Percentiles rank a stretch among this genome's conserved stretches.
These are phyloP conservation scores for Vanessa atalanta DNA, from an alignment of 1,140 invertebrate species.

Conservation along the genomic window DNA sequence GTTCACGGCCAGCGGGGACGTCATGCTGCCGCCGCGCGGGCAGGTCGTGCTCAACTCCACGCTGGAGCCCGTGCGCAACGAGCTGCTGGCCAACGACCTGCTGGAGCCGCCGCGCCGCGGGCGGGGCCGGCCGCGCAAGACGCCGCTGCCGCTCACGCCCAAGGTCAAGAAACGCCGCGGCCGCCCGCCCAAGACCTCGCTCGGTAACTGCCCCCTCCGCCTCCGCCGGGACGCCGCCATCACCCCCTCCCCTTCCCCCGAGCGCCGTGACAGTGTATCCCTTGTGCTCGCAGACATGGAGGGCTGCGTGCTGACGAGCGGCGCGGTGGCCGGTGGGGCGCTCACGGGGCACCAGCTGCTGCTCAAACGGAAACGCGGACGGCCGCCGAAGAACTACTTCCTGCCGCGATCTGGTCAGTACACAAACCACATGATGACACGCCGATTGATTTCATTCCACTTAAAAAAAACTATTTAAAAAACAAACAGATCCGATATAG, in stretches of 20 bases:
- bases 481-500: too few species aligned
- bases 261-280: not conserved
- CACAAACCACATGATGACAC: not conserved
- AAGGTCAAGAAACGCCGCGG: slow-evolving; percentile 77
- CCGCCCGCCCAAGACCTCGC: slow-evolving; percentile 74
- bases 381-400: slow-evolving; percentile 75
- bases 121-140: slow-evolving; percentile 71
- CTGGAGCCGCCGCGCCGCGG: slow-evolving; percentile 66
- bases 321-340: slow-evolving; percentile 49
- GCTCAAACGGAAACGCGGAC: slow-evolving; percentile 72
- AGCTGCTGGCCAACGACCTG: slow-evolving; percentile 42
- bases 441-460: too few species aligned
- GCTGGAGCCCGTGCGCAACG: slow-evolving; percentile 50
- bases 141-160: slow-evolving; percentile 70
- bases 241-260: too few species aligned
- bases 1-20: slow-evolving; percentile 76
- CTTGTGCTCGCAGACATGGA: slow-evolving; percentile 58
- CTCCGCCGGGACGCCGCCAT: not conserved
- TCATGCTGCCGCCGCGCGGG: slow-evolving; percentile 64
- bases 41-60: slow-evolving; percentile 50
- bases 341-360: slow-evolving; percentile 62
- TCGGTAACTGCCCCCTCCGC: slow-evolving; percentile 48
- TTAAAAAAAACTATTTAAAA: too few species aligned
- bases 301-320: slow-evolving; percentile 68
- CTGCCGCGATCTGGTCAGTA: slow-evolving; percentile 46